Evolutionary conservation across 2,113 vertebrate genomes (phyloP), one percentile per base, ranked within the genome.

Genomic region (Takifugu bimaculatus): DNA sequence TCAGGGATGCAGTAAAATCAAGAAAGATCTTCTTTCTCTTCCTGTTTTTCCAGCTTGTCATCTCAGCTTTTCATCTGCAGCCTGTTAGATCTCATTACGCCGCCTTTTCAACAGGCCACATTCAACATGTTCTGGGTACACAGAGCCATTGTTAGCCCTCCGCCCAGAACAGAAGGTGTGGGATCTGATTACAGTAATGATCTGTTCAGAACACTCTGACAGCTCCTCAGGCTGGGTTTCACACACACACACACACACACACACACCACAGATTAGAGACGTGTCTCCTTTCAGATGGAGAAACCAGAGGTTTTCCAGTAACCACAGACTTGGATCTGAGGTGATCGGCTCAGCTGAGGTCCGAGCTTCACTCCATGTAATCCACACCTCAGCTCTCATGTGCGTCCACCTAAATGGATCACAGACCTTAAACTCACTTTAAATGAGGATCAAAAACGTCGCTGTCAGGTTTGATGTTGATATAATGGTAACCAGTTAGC

Each of bases 141-240:
- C 71, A 60, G 65, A 14, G 2, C 61, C 42, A 25, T 70, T 76
- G 75, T 78, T 57, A 58, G 26, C 58, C 56, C 14, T 39, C 20
- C 15, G 44, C 74, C 68, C 57, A 45, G 54, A 57, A 68, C 62
- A 54, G 43, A 26, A 66, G 69, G 77, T 69, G 77, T 45, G 27
- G 61, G 60, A 64, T 82, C 78, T 60, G 39, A 61, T 78, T 76
- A 60, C 69, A 49, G 32, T 70, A 71, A 44, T 72, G 72, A 78
- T 77, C 81, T 62, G 56, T 77, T 76, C 75, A 70, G 39, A 59
- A 43, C 60, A 35, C 60, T 68, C 61, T 28, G 27, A 68, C 56
- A 58, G 43, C 47, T 26, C 11, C 79, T 75, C 77, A 45, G 61
- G 67, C 69, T 59, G 62, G 66, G 54, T 63, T 75, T 67, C 45